Base-by-base conservation (phyloP, 1,140 invertebrate species). In the Adoxophyes honmai region DNA sequence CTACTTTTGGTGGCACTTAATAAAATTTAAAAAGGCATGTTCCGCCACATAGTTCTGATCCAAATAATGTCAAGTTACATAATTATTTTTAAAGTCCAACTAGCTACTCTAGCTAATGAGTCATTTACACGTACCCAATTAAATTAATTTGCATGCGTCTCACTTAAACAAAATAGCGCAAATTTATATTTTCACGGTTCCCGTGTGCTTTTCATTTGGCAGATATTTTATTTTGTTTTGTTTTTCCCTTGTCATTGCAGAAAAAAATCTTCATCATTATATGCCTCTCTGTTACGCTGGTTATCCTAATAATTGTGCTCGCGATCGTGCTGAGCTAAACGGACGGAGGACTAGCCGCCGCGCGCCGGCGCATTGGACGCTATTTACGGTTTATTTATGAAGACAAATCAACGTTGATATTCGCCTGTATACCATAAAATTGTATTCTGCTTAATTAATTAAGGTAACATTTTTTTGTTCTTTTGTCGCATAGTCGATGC, bases 221-320 rank as follows among this genome's bases (percentile, higher is more conserved):
- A 63, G 53, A 52, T 38, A 54, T 66, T 61, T 70, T 60, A 66
- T 55, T 57, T 55, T 38, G 13, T 55, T 48, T 55, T 54, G 13
- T 53, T 39, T 72, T 87, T 90, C 74, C 89, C 90, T 92, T 92
- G 80, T 92, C 90, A 92, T 93, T 91, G 90, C 93, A 94, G 93
- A 94, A 94, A 94, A 93, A 93, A 91, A 92, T 93, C 89, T 88
- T 93, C 89, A 93, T 94, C 86, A 91, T 93, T 85, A 93, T 93
- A 90, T 93, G 93, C 91, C 86, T 93, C 73, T 81, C 91, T 88
- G 86, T 94, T 79, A 89, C 90, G 76, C 73, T 92, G 89, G 89
- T 92, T 83, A 91, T 94, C 89, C 90, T 93, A 81, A 91, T 94
- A 91, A 91, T 94, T 80, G 89, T 94, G 90, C 91, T 95, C 82